These are phyloP conservation scores for Notechis scutatus DNA, from an alignment of 2,113 vertebrate genomes.

Conservation along the genomic window DNA sequence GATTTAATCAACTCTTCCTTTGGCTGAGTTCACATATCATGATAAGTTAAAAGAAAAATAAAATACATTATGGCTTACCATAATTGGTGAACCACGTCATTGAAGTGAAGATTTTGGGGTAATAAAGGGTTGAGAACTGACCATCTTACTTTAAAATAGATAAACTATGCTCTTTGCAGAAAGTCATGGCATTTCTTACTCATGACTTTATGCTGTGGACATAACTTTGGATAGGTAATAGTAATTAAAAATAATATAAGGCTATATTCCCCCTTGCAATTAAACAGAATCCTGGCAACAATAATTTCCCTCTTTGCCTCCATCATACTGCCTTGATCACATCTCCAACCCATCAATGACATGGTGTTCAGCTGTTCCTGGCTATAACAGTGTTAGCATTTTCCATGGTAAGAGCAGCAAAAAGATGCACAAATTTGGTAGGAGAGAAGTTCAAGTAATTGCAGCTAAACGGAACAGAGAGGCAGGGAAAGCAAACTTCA, in stretches of 20 bases:
- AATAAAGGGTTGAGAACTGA: neutral
- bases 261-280: neutral
- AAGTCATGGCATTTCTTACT: neutral
- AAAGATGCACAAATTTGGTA: neutral
- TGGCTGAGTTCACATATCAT: neutral
- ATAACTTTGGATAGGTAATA: neutral
- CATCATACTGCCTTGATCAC: neutral
- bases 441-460: neutral
- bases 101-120: neutral
- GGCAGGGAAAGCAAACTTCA: neutral
- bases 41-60: neutral
- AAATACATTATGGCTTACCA: neutral
- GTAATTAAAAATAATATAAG: neutral
- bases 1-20: neutral
- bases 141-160: neutral
- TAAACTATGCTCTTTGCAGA: neutral
- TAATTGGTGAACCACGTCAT: neutral
- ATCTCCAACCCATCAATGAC: neutral
- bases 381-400: neutral
- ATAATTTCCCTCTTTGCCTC: neutral
- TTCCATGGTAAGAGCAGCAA: neutral
- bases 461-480: neutral
- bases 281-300: neutral
- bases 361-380: neutral
- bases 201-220: neutral